A percentile compares a stretch with the other conserved stretches of the same genome.
Evolutionary conservation across 2,797 vertebrate genomes (phyloP).

Genomic region (Sphenopsis melanotis): DNA sequence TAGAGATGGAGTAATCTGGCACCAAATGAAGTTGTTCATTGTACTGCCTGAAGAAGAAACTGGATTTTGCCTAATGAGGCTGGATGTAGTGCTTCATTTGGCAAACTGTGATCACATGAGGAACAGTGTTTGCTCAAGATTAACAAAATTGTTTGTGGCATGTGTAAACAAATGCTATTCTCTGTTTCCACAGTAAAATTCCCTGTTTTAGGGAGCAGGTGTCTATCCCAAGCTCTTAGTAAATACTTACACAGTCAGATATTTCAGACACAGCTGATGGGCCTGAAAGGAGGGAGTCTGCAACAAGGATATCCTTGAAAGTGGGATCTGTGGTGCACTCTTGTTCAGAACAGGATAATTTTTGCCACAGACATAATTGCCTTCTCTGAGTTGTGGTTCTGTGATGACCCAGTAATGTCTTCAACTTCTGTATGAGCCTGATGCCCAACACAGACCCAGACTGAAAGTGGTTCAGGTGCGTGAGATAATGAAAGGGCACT

Average conservation of each 20-base stretch:
- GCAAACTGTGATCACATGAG: constrained; percentile 1
- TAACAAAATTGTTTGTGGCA: not conserved
- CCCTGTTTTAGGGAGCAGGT: not conserved
- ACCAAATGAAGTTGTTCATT: constrained; percentile 27
- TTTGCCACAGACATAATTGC: not conserved
- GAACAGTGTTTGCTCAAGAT: not conserved
- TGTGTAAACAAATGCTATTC: not conserved
- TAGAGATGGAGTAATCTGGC: constrained; percentile 27
- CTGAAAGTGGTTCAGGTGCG: not conserved
- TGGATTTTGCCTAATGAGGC: constrained; percentile 26
- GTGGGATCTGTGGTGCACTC: not conserved
- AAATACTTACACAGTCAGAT: not conserved
- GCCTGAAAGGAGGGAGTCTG: not conserved
- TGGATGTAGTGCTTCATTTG: constrained; percentile 10
- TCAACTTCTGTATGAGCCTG: not conserved
- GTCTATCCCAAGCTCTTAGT: not conserved
- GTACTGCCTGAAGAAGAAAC: constrained; percentile 32
- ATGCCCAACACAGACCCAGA: not conserved
- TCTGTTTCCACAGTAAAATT: not conserved
- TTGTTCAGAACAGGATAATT: not conserved
- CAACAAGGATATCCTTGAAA: not conserved
- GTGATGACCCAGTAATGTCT: not conserved
- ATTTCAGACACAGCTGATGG: not conserved
- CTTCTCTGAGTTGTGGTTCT: not conserved
- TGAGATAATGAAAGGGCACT: not conserved